Evolutionary conservation across 2,113 vertebrate species (phyloP), one percentile per base, ranked within the genome.

Genomic region (Cisticola juncidis): DNA sequence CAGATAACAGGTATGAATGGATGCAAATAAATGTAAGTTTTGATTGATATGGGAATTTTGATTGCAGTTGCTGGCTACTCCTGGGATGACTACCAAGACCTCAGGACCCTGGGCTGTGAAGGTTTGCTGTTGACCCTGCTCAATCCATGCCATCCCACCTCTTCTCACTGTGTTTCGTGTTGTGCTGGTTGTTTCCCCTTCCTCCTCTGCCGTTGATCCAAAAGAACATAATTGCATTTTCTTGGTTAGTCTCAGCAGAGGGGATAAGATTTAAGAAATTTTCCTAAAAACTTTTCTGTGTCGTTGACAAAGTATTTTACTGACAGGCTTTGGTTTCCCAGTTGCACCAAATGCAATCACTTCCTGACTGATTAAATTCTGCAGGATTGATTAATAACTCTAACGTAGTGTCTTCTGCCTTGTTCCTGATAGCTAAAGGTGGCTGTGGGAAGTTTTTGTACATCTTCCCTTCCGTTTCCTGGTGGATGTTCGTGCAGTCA

Each of bases 401-500:
- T 89, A 74, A 93, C 50, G 84, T 64, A 64, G 74, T 62, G 70
- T 64, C 69, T 95, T 40, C 85, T 97, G 2, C 91, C 91, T 87
- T 91, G 50, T 61, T 96, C 68, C 92, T 91, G 93, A 70, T 95
- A 96, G 86, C 83, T 93, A 8, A 89, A 88, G 62, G 89, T 86
- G 38, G 42, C 60, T 88, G 68, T 74, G 88, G 81, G 74, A 91
- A 91, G 78, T 89, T 97, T 97, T 95, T 92, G 91, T 96, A 51
- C 74, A 13, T 64, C 61, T 56, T 96, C 90, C 92, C 74, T 97
- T 90, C 93, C 68, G 40, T 96, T 77, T 90, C 81, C 78, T 94
- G 96, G 45, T 96, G 93, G 92, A 82, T 94, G 86, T 89, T 97
- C 94, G 80, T 96, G 92, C 93, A 79, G 56, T 92, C 94, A 83